phyloP scores from a whole-genome alignment of 2,888 invertebrate species.

The Machimus rusticus region DNA sequence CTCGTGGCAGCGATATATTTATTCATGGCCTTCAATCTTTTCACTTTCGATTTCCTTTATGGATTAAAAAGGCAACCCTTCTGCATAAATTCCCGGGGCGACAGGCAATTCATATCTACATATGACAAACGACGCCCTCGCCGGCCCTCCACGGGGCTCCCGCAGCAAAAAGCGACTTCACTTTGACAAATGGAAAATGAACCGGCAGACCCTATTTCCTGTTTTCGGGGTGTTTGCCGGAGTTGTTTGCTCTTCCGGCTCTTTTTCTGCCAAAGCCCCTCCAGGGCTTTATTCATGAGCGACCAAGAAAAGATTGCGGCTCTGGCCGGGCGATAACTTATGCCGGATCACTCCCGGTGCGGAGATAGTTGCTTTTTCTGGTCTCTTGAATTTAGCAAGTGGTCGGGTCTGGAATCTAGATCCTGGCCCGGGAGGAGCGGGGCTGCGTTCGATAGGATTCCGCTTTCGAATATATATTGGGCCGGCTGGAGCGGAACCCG shows the following conservation, averaged over 20 bases:
- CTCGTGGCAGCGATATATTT: slow-evolving; percentile 35
- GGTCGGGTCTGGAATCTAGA: neutral
- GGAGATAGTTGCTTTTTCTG: slow-evolving; percentile 7
- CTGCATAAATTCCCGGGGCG: slow-evolving; percentile 46
- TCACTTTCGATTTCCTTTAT: slow-evolving; percentile 48
- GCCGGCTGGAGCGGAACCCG: neutral
- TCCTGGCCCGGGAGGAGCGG: neutral
- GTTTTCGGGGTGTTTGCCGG: slow-evolving; percentile 36
- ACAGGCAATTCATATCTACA: slow-evolving; percentile 47
- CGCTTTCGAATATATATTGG: neutral
- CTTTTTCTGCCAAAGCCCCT: neutral
- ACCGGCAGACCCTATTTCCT: slow-evolving; percentile 38
- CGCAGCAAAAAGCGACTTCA: slow-evolving; percentile 22
- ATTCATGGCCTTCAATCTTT: slow-evolving; percentile 48
- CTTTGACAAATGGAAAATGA: slow-evolving; percentile 41
- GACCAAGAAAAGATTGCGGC: slow-evolving; percentile 5
- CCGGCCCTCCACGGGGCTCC: neutral
- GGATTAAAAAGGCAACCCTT: slow-evolving; percentile 48
- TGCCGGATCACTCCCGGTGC: neutral
- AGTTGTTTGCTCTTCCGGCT: slow-evolving; percentile 37
- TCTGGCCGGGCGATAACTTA: neutral
- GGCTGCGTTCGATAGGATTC: neutral
- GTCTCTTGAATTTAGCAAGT: slow-evolving; percentile 6
- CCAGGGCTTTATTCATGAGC: slow-evolving; percentile 25
- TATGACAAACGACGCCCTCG: slow-evolving; percentile 35